A percentile compares a stretch with the other conserved stretches of the same genome.
phyloP scores from a whole-genome alignment of 2,888 invertebrate species.

The Alsophila aescularia region DNA sequence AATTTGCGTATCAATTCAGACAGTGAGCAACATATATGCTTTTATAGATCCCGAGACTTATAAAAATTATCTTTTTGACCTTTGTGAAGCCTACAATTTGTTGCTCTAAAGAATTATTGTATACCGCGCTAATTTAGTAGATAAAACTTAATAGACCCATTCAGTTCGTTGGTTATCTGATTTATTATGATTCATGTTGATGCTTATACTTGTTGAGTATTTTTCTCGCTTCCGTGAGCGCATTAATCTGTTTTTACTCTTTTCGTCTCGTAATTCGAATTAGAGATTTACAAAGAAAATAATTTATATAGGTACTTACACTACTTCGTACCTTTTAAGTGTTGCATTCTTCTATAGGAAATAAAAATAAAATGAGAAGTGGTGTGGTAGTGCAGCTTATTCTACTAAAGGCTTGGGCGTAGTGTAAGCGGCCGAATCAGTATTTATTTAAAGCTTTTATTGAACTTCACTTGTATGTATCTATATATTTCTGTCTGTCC shows the following conservation, averaged over 20 bases:
- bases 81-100: not conserved
- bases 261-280: too few species aligned
- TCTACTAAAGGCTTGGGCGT: slow-evolving; percentile 2
- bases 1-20: slow-evolving; percentile 22
- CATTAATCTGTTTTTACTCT: too few species aligned
- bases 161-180: too few species aligned
- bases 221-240: too few species aligned
- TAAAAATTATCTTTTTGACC: slow-evolving; percentile 6
- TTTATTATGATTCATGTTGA: slow-evolving; percentile 29
- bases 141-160: not conserved
- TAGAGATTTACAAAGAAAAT: too few species aligned
- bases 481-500: too few species aligned
- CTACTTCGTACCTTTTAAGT: slow-evolving; percentile 42
- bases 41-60: not conserved
- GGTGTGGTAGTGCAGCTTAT: not conserved
- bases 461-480: too few species aligned
- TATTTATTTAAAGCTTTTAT: too few species aligned
- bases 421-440: not conserved
- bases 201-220: too few species aligned
- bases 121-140: not conserved
- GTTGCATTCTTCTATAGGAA: slow-evolving; percentile 56
- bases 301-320: too few species aligned
- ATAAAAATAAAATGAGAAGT: slow-evolving; percentile 4
- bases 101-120: not conserved
- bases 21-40: slow-evolving; percentile 1